Percentiles rank a stretch among this genome's conserved stretches.
Evolutionary conservation across 2,797 vertebrate genomes (phyloP).

Genomic region (Gadopsis bispinosus): DNA sequence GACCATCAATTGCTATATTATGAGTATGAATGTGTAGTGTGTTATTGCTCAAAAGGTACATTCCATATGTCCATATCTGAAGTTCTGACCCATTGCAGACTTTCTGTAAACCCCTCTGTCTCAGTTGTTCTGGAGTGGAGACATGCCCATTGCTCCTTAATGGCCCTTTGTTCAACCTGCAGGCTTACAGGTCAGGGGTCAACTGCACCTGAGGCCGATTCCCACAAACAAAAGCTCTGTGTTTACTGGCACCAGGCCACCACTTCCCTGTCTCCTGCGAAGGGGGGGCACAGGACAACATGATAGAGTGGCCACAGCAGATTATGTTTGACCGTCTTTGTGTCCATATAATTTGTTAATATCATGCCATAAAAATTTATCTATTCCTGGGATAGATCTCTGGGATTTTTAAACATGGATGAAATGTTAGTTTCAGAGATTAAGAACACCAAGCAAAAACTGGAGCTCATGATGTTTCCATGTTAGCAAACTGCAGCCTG

Average conservation of each 20-base stretch:
- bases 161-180: slow-evolving; percentile 87
- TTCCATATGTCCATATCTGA: slow-evolving; percentile 9
- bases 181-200: slow-evolving; percentile 84
- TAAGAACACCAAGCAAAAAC: neutral
- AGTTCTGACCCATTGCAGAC: slow-evolving; percentile 63
- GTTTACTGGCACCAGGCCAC: slow-evolving; percentile 79
- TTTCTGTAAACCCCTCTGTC: slow-evolving; percentile 66
- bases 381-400: neutral
- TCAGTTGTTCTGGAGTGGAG: slow-evolving; percentile 70
- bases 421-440: neutral
- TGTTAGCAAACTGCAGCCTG: neutral
- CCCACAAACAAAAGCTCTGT: slow-evolving; percentile 83
- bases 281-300: slow-evolving; percentile 11
- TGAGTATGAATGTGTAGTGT: neutral
- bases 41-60: neutral
- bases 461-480: neutral
- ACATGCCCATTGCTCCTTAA: slow-evolving; percentile 78
- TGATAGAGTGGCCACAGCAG: slow-evolving; percentile 19
- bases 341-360: neutral
- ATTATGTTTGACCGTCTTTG: neutral
- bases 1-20: neutral
- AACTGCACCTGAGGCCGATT: slow-evolving; percentile 88
- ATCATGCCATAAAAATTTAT: neutral
- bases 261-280: slow-evolving; percentile 74
- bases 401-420: neutral